phyloP scores from a whole-genome alignment of 2,113 vertebrate genomes.

The Myotis yumanensis region DNA sequence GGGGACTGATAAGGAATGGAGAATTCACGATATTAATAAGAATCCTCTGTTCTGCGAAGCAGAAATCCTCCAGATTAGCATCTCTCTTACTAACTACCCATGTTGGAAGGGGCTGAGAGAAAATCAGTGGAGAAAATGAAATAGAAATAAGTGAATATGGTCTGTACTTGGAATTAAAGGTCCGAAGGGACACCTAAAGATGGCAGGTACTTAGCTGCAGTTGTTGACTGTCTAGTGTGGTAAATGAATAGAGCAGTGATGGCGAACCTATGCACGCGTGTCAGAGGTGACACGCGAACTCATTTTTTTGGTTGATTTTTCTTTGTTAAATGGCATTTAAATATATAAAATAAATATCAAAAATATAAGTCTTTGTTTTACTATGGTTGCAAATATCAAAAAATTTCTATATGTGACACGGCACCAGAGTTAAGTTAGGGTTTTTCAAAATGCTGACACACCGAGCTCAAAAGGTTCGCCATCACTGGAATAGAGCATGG shows the following conservation, averaged over 20 bases:
- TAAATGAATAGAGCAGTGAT: background rate
- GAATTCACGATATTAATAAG: background rate
- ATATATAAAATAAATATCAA: too few species aligned
- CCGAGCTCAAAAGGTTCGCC: too few species aligned
- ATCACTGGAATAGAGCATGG: background rate
- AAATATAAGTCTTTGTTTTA: too few species aligned
- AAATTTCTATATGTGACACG: too few species aligned
- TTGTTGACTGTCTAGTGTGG: background rate
- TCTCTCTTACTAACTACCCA: background rate
- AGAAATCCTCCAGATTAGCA: background rate
- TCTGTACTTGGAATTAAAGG: constrained; percentile 10
- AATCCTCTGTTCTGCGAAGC: background rate
- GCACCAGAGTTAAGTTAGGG: too few species aligned
- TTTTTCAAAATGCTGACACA: too few species aligned
- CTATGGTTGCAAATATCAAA: too few species aligned
- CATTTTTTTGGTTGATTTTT: too few species aligned
- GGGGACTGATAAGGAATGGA: background rate
- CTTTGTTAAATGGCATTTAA: too few species aligned
- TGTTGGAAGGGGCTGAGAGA: background rate
- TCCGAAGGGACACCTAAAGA: background rate
- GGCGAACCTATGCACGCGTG: too few species aligned
- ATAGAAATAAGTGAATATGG: background rate
- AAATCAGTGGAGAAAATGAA: background rate
- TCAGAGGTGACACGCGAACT: too few species aligned
- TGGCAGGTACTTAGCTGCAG: background rate